A percentile compares a stretch with the other conserved stretches of the same genome.
These are phyloP conservation scores for Pachypeltis micranthus DNA, from an alignment of 1,140 invertebrate genomes.

Conservation along the genomic window DNA sequence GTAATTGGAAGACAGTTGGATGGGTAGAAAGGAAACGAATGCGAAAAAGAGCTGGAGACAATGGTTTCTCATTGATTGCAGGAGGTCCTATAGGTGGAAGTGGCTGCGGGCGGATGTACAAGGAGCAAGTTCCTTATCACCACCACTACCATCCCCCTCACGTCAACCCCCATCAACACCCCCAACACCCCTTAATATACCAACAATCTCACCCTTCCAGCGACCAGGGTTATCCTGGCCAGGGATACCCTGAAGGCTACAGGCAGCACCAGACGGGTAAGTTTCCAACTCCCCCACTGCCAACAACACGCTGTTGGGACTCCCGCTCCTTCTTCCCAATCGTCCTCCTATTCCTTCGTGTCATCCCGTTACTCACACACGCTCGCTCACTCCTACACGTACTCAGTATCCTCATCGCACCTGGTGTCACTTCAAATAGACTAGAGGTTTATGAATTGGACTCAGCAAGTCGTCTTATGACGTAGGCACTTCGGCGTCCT, in stretches of 20 bases:
- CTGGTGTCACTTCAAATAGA: too few species aligned
- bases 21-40: too few species aligned
- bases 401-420: too few species aligned
- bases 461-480: too few species aligned
- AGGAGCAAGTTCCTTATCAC: conserved; percentile 24
- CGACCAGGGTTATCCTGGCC: conserved; percentile 37
- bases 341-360: too few species aligned
- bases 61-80: conserved; percentile 27
- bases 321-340: too few species aligned
- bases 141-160: conserved; percentile 38
- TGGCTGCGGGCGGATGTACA: neutral
- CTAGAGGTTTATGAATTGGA: too few species aligned
- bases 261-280: neutral
- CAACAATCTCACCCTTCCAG: conserved; percentile 41
- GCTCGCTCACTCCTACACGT: too few species aligned
- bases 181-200: neutral
- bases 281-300: neutral
- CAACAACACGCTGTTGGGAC: neutral
- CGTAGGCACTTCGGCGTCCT: too few species aligned
- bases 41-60: neutral
- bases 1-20: too few species aligned
- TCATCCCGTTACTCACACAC: too few species aligned
- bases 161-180: conserved; percentile 25
- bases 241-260: neutral
- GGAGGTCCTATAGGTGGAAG: neutral